phyloP scores from a whole-genome alignment of 2,797 vertebrate genomes.

The Paratrypauchen microcephalus region DNA sequence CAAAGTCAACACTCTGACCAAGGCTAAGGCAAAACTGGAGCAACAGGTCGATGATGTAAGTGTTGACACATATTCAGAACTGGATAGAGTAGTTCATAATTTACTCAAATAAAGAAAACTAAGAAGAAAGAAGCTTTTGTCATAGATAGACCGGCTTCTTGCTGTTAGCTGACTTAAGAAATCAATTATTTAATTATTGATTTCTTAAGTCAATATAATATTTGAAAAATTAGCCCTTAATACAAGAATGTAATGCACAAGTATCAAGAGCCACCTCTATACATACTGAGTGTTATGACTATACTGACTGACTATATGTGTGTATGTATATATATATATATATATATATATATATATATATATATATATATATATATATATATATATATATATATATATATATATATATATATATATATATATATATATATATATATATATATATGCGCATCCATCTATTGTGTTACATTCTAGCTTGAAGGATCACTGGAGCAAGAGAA shows the following conservation, averaged over 20 bases:
- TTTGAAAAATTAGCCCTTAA: no score
- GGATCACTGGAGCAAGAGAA: slow-evolving; percentile 90
- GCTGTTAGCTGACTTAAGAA: no score
- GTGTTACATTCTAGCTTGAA: slow-evolving; percentile 74
- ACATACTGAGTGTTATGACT: background rate
- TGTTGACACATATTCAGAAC: background rate
- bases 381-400: no score
- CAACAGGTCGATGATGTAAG: slow-evolving; percentile 80
- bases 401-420: no score
- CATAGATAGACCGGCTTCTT: background rate
- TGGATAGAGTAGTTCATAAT: background rate
- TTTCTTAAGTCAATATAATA: background rate
- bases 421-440: no score
- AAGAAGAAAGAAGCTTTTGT: background rate
- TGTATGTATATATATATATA: no score
- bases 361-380: no score
- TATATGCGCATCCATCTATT: background rate
- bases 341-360: no score
- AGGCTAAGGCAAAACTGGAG: slow-evolving; percentile 87
- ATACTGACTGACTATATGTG: no score
- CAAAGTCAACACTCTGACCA: slow-evolving; percentile 89
- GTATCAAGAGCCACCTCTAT: background rate
- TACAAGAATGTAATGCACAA: background rate
- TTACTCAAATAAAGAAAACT: background rate
- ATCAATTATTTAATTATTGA: no score